Conservation (phyloP, 2,113 vertebrate genomes). For the Galeopterus variegatus region DNA sequence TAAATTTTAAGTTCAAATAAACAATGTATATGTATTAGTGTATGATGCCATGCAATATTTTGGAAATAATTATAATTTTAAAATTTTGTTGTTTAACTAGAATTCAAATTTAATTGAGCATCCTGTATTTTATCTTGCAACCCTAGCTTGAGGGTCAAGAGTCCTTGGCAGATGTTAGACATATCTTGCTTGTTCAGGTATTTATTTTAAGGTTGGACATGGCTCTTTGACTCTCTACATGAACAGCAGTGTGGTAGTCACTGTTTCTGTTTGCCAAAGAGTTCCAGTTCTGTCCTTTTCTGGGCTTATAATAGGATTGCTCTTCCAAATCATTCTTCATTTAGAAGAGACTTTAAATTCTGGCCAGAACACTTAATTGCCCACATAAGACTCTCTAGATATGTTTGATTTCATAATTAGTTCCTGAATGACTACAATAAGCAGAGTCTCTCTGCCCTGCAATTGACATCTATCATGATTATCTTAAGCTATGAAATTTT, state of each 20-base stretch:
- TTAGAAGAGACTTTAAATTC: not conserved
- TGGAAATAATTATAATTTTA: not conserved
- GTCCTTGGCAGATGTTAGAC: not conserved
- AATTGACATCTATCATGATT: not conserved
- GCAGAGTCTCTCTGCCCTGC: not conserved
- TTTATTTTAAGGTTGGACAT: not conserved
- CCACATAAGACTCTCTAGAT: not conserved
- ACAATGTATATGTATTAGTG: not conserved
- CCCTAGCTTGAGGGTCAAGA: not conserved
- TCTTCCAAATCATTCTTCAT: not conserved
- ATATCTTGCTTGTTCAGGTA: not conserved
- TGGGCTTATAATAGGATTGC: not conserved
- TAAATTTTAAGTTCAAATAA: not conserved
- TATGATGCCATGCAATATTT: not conserved
- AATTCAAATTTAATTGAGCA: not conserved
- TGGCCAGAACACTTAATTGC: not conserved
- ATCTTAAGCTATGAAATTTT: not conserved
- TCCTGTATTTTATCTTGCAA: not conserved
- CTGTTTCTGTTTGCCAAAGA: not conserved
- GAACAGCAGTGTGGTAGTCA: not conserved
- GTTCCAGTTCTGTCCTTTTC: not conserved
- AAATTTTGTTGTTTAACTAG: not conserved
- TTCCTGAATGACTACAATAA: not conserved
- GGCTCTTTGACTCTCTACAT: not conserved
- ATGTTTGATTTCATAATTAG: not conserved